Percentiles rank a stretch among this genome's conserved stretches.
Evolutionary conservation across 2,888 invertebrate species (phyloP).

Genomic region (Phortica okadai): DNA sequence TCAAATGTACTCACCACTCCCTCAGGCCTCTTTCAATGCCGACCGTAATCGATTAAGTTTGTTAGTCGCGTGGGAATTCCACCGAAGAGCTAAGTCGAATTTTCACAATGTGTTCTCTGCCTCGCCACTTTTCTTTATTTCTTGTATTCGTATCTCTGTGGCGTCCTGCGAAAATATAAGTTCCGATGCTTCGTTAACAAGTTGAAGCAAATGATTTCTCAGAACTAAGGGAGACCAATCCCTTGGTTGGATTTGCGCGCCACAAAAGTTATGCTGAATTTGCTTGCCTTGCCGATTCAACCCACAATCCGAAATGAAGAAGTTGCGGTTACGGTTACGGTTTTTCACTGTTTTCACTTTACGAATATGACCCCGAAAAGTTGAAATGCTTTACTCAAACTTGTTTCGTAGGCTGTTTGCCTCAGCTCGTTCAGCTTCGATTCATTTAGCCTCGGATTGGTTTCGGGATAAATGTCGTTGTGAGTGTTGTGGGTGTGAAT

Average conservation of each 20-base stretch:
- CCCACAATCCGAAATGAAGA: slow-evolving; percentile 67
- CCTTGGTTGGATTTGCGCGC: slow-evolving; percentile 59
- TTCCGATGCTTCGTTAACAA: not conserved
- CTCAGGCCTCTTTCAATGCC: slow-evolving; percentile 54
- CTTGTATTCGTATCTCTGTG: slow-evolving; percentile 27
- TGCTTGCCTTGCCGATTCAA: slow-evolving; percentile 38
- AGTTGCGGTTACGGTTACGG: slow-evolving; percentile 72
- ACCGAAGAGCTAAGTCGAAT: not conserved
- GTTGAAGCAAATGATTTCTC: slow-evolving; percentile 54
- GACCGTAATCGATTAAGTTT: slow-evolving; percentile 70
- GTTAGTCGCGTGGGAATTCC: slow-evolving; percentile 61
- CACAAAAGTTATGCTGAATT: slow-evolving; percentile 48
- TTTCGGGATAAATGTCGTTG: not conserved
- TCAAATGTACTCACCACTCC: slow-evolving; percentile 42
- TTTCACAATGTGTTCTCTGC: slow-evolving; percentile 21
- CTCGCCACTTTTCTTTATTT: slow-evolving; percentile 30
- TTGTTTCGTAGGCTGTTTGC: slow-evolving; percentile 65
- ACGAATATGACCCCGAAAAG: slow-evolving; percentile 34
- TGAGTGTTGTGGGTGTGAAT: slow-evolving; percentile 1
- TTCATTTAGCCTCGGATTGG: slow-evolving; percentile 16
- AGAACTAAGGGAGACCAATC: slow-evolving; percentile 69
- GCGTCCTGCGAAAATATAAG: slow-evolving; percentile 3
- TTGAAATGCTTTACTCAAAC: slow-evolving; percentile 47
- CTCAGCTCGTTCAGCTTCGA: slow-evolving; percentile 45
- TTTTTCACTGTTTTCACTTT: slow-evolving; percentile 65